Evolutionary conservation across 1,140 invertebrate genomes (phyloP).

Genomic region (Drosophila mauritiana): DNA sequence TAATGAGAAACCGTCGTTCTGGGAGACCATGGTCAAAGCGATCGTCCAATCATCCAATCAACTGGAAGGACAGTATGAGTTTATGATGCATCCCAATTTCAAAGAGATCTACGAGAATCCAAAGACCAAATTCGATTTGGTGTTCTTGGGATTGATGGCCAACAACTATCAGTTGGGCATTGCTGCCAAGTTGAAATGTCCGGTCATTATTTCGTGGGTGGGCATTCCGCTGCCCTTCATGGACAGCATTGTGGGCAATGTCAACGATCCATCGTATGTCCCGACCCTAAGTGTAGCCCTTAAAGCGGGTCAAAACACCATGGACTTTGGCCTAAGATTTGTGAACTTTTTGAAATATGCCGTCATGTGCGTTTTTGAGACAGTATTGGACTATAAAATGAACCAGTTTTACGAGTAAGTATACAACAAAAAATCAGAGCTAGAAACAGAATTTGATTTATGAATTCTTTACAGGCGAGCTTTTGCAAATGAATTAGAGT

Average conservation of each 20-base stretch:
- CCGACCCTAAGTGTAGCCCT: conserved; percentile 35
- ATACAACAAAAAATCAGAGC: too few relatives aligned
- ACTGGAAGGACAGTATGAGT: conserved; percentile 50
- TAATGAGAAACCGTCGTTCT: conserved; percentile 27
- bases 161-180: conserved; percentile 73
- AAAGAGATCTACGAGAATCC: conserved; percentile 51
- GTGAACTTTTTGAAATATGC: conserved; percentile 14
- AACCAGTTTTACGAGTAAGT: conserved; percentile 15
- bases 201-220: conserved; percentile 60
- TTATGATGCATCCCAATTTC: conserved; percentile 51
- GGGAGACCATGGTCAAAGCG: conserved; percentile 13
- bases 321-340: conserved; percentile 16
- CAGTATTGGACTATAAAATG: conserved; percentile 10
- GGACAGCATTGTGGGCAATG: conserved; percentile 58
- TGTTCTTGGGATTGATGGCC: conserved; percentile 62
- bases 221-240: conserved; percentile 27
- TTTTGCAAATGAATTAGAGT: conserved; percentile 16
- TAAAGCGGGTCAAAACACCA: conserved; percentile 6
- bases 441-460: neutral
- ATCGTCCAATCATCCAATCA: conserved; percentile 2
- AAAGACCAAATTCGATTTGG: conserved; percentile 65
- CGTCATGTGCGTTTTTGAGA: neutral
- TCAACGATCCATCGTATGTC: conserved; percentile 54
- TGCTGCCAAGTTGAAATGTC: conserved; percentile 61
- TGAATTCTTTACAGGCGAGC: neutral